Conservation (phyloP, 2,113 vertebrate species). For the Zingel zingel region DNA sequence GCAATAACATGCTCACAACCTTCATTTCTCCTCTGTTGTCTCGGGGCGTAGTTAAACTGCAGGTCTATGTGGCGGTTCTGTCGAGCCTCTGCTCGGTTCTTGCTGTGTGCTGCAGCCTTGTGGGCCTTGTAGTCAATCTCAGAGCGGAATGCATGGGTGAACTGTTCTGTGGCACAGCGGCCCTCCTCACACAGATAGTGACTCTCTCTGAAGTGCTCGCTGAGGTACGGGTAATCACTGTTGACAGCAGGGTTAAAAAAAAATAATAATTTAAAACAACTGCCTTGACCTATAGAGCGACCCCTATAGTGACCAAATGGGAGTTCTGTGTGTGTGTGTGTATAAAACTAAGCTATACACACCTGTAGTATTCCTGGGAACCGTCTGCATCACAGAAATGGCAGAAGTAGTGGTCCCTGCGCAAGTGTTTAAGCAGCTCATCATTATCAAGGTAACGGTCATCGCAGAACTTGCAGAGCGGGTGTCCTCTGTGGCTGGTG, state of each 20-base stretch:
- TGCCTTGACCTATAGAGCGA: not conserved
- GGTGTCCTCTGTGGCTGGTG: conserved; percentile 96
- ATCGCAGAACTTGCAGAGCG: conserved; percentile 97
- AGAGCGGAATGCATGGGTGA: conserved; percentile 95
- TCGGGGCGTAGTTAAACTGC: conserved; percentile 90
- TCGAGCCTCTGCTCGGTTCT: conserved; percentile 94
- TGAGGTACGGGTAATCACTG: conserved; percentile 94
- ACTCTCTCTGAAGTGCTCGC: conserved; percentile 95
- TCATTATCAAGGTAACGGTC: conserved; percentile 98
- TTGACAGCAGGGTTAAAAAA: not conserved
- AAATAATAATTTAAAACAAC: not conserved
- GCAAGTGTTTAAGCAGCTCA: conserved; percentile 94
- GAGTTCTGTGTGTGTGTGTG: too few relatives aligned
- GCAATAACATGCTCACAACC: conserved; percentile 74
- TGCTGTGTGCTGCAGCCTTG: conserved; percentile 93
- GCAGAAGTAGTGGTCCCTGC: conserved; percentile 97
- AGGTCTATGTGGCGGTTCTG: conserved; percentile 98
- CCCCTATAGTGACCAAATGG: not conserved
- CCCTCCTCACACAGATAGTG: conserved; percentile 98
- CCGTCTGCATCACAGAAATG: conserved; percentile 98
- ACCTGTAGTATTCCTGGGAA: conserved; percentile 98
- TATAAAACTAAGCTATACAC: not conserved
- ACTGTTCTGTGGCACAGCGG: conserved; percentile 92
- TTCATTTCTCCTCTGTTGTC: conserved; percentile 90
- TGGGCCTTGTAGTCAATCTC: conserved; percentile 99